Evolutionary conservation across 2,113 vertebrate species (phyloP), one percentile per base, ranked within the genome.

Genomic region (Chamaea fasciata): DNA sequence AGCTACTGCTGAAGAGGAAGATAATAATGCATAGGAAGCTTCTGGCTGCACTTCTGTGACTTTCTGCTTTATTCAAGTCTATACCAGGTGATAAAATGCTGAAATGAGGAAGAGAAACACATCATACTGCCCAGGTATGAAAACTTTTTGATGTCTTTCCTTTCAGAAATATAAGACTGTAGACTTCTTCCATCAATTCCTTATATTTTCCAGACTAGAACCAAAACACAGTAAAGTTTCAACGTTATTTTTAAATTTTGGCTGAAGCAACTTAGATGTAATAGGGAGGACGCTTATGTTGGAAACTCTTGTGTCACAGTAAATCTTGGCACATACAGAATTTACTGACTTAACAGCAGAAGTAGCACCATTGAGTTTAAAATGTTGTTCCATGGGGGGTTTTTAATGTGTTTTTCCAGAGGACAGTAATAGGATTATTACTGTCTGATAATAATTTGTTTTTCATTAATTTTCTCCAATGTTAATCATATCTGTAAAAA

Each of bases 261-360:
- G 93, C 95, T 95, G 80, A 87, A 96, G 75, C 49, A 89, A 94
- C 42, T 59, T 69, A 94, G 92, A 97, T 97, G 93, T 97, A 91
- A 97, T 84, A 92, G 91, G 95, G 94, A 97, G 92, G 94, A 95
- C 85, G 1, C 65, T 47, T 39, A 62, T 42, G 89, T n/a, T 97
- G 97, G 98, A 98, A 98, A 98, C 63, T 97, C 94, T 97, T 97
- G 96, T 76, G 94, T 97, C 97, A 97, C 94, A 65, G 57, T 89
- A 75, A 96, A 97, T 97, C 87, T 94, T 98, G 97, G 97, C 96
- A 92, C 53, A 22, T 26, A 62, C 13, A 44, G 52, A 35, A 75
- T 82, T 60, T 63, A 79, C 75, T 97, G 94, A 96, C 78, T 92
- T 96, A 95, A 68, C 59, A 94, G 87, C 74, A 95, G 89, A 95